Base-by-base conservation (phyloP, 2,888 invertebrate genomes). In the Papilio protenor region DNA sequence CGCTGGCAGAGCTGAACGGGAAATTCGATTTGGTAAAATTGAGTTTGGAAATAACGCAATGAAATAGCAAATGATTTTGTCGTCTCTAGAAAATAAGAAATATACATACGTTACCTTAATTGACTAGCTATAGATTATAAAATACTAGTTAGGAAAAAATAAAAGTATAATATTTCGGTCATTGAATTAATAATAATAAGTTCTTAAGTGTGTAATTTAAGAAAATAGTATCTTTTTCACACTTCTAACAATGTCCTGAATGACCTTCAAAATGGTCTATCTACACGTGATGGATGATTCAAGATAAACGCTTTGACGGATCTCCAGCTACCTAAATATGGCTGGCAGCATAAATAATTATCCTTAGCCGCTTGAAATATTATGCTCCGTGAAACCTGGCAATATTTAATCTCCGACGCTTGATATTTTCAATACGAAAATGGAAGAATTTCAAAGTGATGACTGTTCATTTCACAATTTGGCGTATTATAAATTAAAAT, bases 301-400 rank as follows among this genome's bases (percentile, higher is more conserved):
- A 4, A 2, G 47, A 71, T 52, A 76, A 72, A 64, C 49, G 49
- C 61, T 72, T 64, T 76, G 76, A 76, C 72, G 76, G 71, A 76
- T 76, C 61, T 33, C 49, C 49, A 61, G n/a, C 47, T 21, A 27
- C 52, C 49, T 49, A 61, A 72, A 76, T 76, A 70, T 55, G 57
- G 71, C 33, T 76, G 71, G 75, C 75, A 75, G 52, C 40, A 45
- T 75, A 76, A 71, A 52, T 76, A 76, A 71, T 76, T 72, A 76
- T 72, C 61, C 33, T 61, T 33, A 33, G 33, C 49, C 52, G 23
- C 8, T n/a, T 76, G 72, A 72, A 61, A 64, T 76, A 76, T 76
- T 61, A 61, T 33, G 5, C 57, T 3, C 23, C 5, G 57, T n/a
- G 40, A 40, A 40, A 75, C 69, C 45, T 40, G 16, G 21, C 14